Evolutionary conservation across 1,140 invertebrate species (phyloP), one percentile per base, ranked within the genome.

Genomic region (Caenorhabditis latens): DNA sequence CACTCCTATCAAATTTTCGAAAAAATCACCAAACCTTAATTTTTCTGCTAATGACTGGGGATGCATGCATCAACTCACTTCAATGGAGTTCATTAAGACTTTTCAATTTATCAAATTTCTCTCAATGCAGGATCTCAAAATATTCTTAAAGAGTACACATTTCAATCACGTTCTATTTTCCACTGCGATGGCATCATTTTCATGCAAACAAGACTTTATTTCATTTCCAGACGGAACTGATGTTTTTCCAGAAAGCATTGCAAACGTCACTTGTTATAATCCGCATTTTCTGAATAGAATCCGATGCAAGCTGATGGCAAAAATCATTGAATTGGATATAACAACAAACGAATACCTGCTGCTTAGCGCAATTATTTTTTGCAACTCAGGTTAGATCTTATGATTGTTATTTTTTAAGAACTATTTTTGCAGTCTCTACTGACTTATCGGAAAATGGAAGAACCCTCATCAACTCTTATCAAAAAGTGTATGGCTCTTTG

Each of bases 51-150:
- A 63, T 40, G 61, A 63, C 32, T 63, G 61, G 61, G 61, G 61
- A 63, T 63, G 61, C 13, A 32, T 63, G 61, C 24, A 40, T 32
- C 65, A 71, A 71, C 8, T 71, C 4, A 11, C 65, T n/a, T 43
- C 42, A 71, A 71, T 71, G 40, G 65, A 71, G 13, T 71, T 71
- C 42, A 43, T 71, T 8, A 71, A 71, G 19, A 32, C 40, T 19
- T 71, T 71, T 13, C 40, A 71, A 16, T 71, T 71, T 8, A 8
- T 46, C 65, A 71, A 71, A 42, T 71, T 71, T n/a, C 19, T 71
- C 1, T 71, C 65, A 5, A 16, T 46, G 65, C 65, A 71, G 46
- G 65, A 71, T 71, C 19, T 71, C 4, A 43, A 46, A 71, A 14
- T 46, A 71, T 71, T 71, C 42, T n/a, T 71, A 14, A 71, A 71